Percentiles rank a stretch among this genome's conserved stretches.
phyloP scores from a whole-genome alignment of 2,113 vertebrate genomes.

The Semnopithecus entellus region DNA sequence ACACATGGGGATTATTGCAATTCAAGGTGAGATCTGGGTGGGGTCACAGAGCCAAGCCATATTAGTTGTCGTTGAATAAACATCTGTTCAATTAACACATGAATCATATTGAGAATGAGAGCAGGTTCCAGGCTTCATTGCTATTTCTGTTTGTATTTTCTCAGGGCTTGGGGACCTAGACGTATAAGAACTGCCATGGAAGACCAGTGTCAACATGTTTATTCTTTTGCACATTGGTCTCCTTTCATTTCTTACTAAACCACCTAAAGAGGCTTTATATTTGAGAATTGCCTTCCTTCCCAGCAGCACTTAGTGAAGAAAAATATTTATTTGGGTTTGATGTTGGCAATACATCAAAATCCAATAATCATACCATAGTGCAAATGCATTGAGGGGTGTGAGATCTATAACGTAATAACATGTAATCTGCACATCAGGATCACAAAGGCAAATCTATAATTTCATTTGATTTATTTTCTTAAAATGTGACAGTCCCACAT shows the following conservation, averaged over 20 bases:
- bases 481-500: slow-evolving; percentile 53
- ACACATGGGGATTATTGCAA: too few species aligned
- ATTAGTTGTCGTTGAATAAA: neutral
- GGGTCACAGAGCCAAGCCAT: too few species aligned
- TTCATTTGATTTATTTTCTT: slow-evolving; percentile 74
- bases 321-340: slow-evolving; percentile 73
- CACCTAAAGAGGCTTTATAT: slow-evolving; percentile 14
- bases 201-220: neutral
- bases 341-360: slow-evolving; percentile 78
- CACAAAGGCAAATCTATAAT: slow-evolving; percentile 71
- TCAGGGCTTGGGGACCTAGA: neutral
- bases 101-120: neutral
- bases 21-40: too few species aligned
- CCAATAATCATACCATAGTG: slow-evolving; percentile 68
- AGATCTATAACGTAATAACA: slow-evolving; percentile 64
- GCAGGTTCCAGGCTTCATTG: neutral
- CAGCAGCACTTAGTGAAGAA: slow-evolving; percentile 65
- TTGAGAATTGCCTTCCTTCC: slow-evolving; percentile 64
- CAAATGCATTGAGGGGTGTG: slow-evolving; percentile 45
- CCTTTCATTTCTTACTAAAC: slow-evolving; percentile 56
- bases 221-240: neutral
- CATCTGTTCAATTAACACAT: neutral
- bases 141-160: neutral
- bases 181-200: neutral
- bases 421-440: slow-evolving; percentile 75